Evolutionary conservation across 2,888 invertebrate genomes (phyloP).

Genomic region (Metacarcinus magister): DNA sequence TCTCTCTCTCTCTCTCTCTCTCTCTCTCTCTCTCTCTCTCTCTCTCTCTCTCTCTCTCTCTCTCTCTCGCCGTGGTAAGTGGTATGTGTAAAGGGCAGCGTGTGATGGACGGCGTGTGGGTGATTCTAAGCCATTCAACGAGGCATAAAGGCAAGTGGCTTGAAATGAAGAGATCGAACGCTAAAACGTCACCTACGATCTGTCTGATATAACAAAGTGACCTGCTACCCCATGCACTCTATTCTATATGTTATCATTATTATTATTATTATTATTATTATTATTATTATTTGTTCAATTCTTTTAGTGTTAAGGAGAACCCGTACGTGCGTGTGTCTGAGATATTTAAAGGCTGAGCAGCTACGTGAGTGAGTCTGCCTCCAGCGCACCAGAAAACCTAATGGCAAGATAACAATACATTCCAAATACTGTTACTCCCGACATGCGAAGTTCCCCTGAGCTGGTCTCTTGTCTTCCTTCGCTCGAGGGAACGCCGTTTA

Average conservation of each 20-base stretch:
- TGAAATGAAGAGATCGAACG: background rate
- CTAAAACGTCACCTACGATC: background rate
- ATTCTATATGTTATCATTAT: too few species aligned
- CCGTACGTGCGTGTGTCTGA: background rate
- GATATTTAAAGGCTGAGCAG: background rate
- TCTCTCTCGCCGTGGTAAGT: background rate
- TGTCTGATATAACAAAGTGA: background rate
- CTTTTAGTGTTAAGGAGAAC: background rate
- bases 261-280: too few species aligned
- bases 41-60: constrained; percentile 35
- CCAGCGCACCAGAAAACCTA: background rate
- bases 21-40: constrained; percentile 41
- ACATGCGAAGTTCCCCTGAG: constrained; percentile 32
- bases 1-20: constrained; percentile 30
- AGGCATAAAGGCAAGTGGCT: background rate
- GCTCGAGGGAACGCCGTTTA: constrained; percentile 40
- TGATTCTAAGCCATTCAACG: background rate
- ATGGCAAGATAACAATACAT: constrained; percentile 41
- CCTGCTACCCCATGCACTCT: background rate
- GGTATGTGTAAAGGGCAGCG: background rate
- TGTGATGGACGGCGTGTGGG: background rate
- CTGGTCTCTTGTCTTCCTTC: constrained; percentile 21
- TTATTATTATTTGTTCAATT: too few species aligned
- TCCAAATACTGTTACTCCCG: constrained; percentile 26
- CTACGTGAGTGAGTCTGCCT: background rate